A percentile compares a stretch with the other conserved stretches of the same genome.
Evolutionary conservation across 1,140 invertebrate species (phyloP).

Genomic region (Musca domestica): DNA sequence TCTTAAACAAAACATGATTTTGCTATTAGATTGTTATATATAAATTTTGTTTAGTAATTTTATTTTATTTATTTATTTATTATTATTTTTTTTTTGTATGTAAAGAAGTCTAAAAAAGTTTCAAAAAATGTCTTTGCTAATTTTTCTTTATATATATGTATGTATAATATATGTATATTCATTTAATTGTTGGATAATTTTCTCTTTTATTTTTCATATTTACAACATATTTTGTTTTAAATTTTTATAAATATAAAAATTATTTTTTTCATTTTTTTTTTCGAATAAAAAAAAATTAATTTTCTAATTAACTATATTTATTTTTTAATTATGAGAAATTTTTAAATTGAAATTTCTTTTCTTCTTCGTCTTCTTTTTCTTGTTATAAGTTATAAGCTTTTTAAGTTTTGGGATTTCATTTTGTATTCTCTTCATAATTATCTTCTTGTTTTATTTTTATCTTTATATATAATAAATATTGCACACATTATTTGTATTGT

Average conservation of each 20-base stretch:
- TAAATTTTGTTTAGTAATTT: no score
- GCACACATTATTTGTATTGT: neutral
- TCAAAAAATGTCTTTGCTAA: conserved; percentile 21
- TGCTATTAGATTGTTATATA: neutral
- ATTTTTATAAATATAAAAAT: conserved; percentile 8
- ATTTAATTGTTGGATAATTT: conserved; percentile 2
- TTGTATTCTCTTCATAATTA: neutral
- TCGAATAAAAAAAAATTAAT: neutral
- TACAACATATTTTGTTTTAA: neutral
- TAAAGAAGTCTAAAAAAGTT: conserved; percentile 22
- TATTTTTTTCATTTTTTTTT: conserved; percentile 13
- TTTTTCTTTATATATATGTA: neutral
- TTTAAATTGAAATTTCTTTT: conserved; percentile 9
- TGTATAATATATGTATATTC: no score
- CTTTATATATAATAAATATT: no score
- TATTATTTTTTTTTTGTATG: neutral
- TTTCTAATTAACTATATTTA: no score
- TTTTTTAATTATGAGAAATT: neutral
- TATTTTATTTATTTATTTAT: neutral
- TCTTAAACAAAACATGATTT: conserved; percentile 8
- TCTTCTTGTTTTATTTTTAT: neutral
- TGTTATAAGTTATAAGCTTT: neutral
- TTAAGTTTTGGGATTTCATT: neutral
- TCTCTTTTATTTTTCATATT: neutral
- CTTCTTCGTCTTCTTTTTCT: neutral